phyloP scores from a whole-genome alignment of 2,797 vertebrate genomes.

The Chaenodraco wilsoni region DNA sequence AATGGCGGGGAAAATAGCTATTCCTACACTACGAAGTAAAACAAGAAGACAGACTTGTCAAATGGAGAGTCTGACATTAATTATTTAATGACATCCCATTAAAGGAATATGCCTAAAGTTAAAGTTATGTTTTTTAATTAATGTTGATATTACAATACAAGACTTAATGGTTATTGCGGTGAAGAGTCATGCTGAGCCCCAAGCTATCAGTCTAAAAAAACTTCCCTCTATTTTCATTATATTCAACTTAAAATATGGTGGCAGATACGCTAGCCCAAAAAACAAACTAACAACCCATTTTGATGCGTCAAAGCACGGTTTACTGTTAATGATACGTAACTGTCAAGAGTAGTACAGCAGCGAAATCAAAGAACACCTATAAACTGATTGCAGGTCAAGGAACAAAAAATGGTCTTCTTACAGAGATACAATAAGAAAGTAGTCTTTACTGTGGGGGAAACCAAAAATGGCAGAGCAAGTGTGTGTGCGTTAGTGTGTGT shows the following conservation, averaged over 20 bases:
- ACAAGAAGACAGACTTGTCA: too few relatives aligned
- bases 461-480: slow-evolving; percentile 21
- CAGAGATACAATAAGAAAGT: slow-evolving; percentile 26
- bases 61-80: too few relatives aligned
- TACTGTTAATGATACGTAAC: slow-evolving; percentile 3
- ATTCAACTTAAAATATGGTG: neutral
- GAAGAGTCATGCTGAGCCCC: neutral
- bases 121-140: neutral
- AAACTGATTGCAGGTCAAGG: slow-evolving; percentile 17
- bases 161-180: neutral
- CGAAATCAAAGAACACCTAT: slow-evolving; percentile 20
- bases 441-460: neutral
- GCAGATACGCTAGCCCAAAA: neutral
- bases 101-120: neutral
- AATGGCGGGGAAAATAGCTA: too few relatives aligned
- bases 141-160: neutral
- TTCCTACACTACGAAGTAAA: too few relatives aligned
- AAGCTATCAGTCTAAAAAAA: neutral
- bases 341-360: neutral
- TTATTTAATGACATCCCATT: neutral
- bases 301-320: neutral
- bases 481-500: neutral
- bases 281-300: neutral
- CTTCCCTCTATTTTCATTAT: neutral
- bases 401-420: slow-evolving; percentile 42